Conservation (phyloP, 1,140 invertebrate species). For the Drosophila sp. region DNA sequence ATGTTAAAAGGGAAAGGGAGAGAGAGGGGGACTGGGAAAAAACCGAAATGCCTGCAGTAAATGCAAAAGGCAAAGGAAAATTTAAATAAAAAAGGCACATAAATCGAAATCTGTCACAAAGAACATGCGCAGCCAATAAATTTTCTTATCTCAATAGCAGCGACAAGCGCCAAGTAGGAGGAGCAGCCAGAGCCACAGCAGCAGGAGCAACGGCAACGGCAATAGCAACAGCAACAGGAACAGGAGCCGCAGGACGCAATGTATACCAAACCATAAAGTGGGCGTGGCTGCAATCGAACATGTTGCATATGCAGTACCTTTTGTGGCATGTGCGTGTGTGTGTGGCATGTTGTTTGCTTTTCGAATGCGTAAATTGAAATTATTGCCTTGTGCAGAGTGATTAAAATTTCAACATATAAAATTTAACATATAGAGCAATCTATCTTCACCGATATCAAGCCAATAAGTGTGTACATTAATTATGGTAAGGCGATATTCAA, state of each 20-base stretch:
- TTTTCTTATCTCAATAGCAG: slow-evolving; percentile 81
- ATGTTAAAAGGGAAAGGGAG: neutral
- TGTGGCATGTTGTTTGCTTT: slow-evolving; percentile 51
- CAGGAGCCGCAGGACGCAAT: neutral
- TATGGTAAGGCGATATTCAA: neutral
- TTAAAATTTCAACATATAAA: slow-evolving; percentile 12
- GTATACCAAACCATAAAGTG: neutral
- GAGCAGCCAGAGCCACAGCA: slow-evolving; percentile 11
- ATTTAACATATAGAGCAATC: neutral
- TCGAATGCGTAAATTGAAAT: slow-evolving; percentile 74
- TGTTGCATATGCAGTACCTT: slow-evolving; percentile 72
- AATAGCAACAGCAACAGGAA: neutral
- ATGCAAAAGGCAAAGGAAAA: slow-evolving; percentile 55
- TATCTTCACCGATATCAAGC: neutral
- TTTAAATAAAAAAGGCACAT: slow-evolving; percentile 81
- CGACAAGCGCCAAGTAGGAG: slow-evolving; percentile 73
- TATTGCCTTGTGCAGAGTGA: slow-evolving; percentile 55
- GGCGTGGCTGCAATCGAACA: slow-evolving; percentile 52
- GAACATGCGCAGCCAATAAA: slow-evolving; percentile 81
- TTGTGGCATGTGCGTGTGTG: slow-evolving; percentile 24
- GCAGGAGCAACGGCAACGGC: neutral
- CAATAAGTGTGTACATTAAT: neutral
- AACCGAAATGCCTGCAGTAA: slow-evolving; percentile 32
- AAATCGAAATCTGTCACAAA: slow-evolving; percentile 82
- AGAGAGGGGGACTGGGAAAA: neutral